Evolutionary conservation across 2,797 vertebrate species (phyloP).

Genomic region (Pseudomugil tenellus): DNA sequence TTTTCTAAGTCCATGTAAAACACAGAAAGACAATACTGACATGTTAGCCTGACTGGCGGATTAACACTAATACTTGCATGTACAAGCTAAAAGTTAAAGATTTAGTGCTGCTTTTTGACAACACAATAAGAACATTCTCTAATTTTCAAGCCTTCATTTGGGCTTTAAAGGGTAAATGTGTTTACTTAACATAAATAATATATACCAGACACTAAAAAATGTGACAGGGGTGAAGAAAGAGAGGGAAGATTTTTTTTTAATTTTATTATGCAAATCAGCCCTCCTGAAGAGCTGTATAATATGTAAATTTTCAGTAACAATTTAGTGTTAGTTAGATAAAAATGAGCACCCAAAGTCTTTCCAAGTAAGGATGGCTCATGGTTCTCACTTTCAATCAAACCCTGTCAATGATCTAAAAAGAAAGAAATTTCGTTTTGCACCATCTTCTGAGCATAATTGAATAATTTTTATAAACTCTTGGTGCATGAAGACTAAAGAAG

Average conservation of each 20-base stretch:
- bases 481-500: not conserved
- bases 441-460: not conserved
- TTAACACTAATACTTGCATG: too few relatives aligned
- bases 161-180: too few relatives aligned
- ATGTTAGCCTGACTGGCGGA: too few relatives aligned
- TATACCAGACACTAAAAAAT: not conserved
- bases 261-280: not conserved
- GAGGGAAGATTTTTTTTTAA: not conserved
- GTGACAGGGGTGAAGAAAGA: not conserved
- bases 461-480: not conserved
- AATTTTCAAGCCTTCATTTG: too few relatives aligned
- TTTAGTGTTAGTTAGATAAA: not conserved
- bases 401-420: not conserved
- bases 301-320: not conserved
- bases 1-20: not conserved
- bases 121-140: too few relatives aligned
- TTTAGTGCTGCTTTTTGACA: too few relatives aligned
- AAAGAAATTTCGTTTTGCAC: not conserved
- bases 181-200: too few relatives aligned
- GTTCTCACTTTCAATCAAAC: not conserved
- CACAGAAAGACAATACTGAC: not conserved
- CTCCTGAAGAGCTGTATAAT: not conserved
- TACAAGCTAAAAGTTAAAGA: not conserved
- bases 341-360: not conserved
- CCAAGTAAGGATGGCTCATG: not conserved